A percentile compares a stretch with the other conserved stretches of the same genome.
phyloP scores from a whole-genome alignment of 2,888 invertebrate species.

The Calameuta pallipes region DNA sequence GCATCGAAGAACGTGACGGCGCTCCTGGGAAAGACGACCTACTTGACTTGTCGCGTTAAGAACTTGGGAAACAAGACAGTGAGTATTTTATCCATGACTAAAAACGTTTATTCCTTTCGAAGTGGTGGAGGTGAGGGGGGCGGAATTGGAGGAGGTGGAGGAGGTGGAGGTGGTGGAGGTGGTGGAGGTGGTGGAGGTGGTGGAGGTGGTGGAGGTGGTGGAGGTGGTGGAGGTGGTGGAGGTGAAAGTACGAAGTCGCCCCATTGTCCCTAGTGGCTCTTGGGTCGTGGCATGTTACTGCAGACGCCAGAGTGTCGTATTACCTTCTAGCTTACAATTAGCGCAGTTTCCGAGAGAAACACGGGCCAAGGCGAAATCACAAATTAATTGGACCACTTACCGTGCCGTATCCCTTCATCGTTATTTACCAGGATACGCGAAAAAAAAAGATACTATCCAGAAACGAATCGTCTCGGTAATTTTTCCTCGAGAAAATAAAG shows the following conservation, averaged over 20 bases:
- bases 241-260: neutral
- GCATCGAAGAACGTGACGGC: slow-evolving; percentile 85
- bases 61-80: slow-evolving; percentile 93
- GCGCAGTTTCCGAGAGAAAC: neutral
- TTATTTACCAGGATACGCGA: neutral
- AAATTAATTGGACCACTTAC: neutral
- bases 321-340: neutral
- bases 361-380: neutral
- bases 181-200: too few species aligned
- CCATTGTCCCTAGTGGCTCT: neutral
- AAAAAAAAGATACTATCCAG: neutral
- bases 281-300: neutral
- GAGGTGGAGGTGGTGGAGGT: too few species aligned
- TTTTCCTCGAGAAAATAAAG: neutral
- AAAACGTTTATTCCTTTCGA: neutral
- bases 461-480: neutral
- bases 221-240: too few species aligned
- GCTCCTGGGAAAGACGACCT: slow-evolving; percentile 88
- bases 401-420: neutral
- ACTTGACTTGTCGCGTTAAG: slow-evolving; percentile 89
- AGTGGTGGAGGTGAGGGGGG: neutral
- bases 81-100: slow-evolving; percentile 62
- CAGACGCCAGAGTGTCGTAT: neutral
- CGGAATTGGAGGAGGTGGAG: too few species aligned
- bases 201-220: too few species aligned